phyloP scores from a whole-genome alignment of 2,113 vertebrate species.

The Urocitellus parryii region DNA sequence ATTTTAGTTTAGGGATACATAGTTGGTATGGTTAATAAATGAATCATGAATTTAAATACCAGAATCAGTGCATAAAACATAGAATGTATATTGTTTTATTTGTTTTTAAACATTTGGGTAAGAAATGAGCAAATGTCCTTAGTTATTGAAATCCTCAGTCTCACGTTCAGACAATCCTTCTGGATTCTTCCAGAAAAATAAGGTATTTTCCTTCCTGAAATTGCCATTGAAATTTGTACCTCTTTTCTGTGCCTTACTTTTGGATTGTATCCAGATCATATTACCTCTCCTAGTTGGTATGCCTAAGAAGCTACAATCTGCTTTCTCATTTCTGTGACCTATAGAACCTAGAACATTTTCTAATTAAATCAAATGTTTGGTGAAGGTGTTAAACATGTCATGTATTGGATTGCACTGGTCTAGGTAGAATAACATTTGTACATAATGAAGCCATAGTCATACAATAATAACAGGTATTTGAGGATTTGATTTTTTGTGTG shows the following conservation, averaged over 20 bases:
- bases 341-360: neutral
- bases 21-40: neutral
- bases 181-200: neutral
- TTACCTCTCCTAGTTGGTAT: neutral
- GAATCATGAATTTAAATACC: neutral
- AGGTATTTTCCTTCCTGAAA: neutral
- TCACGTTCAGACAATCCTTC: neutral
- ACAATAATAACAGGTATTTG: conserved; percentile 33
- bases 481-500: conserved; percentile 10
- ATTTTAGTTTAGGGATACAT: conserved; percentile 4
- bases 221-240: neutral
- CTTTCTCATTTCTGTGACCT: neutral
- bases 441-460: neutral
- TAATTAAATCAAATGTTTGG: neutral
- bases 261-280: neutral
- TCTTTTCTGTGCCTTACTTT: neutral
- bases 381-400: conserved; percentile 52
- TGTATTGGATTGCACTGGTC: conserved; percentile 36
- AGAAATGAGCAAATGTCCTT: neutral
- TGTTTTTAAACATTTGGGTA: neutral
- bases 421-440: conserved; percentile 39
- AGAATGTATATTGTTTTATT: neutral
- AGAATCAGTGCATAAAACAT: neutral
- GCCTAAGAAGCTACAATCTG: neutral
- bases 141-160: neutral